Conservation (phyloP, 2,888 invertebrate genomes). For the Drosophila nigritarsus region DNA sequence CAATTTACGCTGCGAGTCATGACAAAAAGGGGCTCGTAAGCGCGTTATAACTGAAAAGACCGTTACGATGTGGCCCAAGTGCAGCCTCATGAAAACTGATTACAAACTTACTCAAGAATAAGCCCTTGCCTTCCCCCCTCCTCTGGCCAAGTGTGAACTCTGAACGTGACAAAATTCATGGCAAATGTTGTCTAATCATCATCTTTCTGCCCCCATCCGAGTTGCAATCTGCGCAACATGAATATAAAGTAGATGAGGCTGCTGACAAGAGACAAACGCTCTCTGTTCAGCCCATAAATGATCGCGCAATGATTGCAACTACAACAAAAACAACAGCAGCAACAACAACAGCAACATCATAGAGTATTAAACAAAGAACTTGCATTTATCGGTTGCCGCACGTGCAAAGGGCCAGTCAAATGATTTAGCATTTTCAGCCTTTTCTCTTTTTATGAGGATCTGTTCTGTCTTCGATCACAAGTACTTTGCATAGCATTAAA, state of each 20-base stretch:
- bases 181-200: conserved; percentile 70
- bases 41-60: conserved; percentile 51
- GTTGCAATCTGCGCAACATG: conserved; percentile 53
- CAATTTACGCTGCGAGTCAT: conserved; percentile 36
- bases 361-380: conserved; percentile 19
- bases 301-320: conserved; percentile 64
- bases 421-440: conserved; percentile 54
- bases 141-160: conserved; percentile 40
- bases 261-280: conserved; percentile 50
- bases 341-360: conserved; percentile 23
- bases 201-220: conserved; percentile 5
- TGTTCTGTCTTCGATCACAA: conserved; percentile 59
- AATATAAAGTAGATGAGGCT: conserved; percentile 56
- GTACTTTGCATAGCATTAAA: conserved; percentile 71
- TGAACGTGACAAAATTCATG: conserved; percentile 69
- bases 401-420: conserved; percentile 64
- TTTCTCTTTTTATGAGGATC: conserved; percentile 15
- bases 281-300: conserved; percentile 40
- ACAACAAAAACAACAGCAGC: conserved; percentile 16
- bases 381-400: conserved; percentile 48
- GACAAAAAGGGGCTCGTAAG: conserved; percentile 33
- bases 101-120: conserved; percentile 17
- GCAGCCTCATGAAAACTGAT: conserved; percentile 66
- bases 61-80: conserved; percentile 42
- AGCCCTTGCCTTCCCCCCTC: neutral